A percentile compares a stretch with the other conserved stretches of the same genome.
Conservation (phyloP, 2,797 vertebrate genomes). For the Tarsius wallacei region DNA sequence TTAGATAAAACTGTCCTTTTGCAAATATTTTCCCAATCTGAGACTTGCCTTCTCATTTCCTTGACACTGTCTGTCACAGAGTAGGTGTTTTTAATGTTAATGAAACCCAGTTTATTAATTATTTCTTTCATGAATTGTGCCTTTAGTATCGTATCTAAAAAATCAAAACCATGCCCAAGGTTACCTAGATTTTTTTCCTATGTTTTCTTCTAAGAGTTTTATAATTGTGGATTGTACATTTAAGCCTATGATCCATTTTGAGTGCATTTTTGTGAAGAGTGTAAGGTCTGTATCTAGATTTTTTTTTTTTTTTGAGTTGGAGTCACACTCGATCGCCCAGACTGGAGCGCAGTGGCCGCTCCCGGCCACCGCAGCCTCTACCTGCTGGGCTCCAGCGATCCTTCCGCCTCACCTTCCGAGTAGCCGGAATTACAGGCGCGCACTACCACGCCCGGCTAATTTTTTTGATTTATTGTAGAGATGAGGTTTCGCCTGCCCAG, state of each 20-base stretch:
- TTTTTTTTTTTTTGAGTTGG: no score
- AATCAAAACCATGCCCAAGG: background rate
- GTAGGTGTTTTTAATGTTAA: constrained; percentile 42
- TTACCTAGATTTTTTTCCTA: constrained; percentile 15
- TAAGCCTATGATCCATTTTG: background rate
- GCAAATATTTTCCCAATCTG: constrained; percentile 18
- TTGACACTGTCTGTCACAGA: background rate
- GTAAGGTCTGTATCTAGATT: background rate
- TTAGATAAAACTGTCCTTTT: background rate
- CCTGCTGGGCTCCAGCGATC: no score
- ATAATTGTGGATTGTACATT: background rate
- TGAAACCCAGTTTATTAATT: background rate
- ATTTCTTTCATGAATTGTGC: background rate
- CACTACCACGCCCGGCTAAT: no score
- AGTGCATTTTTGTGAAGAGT: background rate
- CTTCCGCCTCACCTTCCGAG: no score
- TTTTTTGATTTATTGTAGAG: no score
- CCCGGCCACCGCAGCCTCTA: no score
- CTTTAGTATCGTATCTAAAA: background rate
- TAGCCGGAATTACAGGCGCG: no score
- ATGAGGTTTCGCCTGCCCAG: no score
- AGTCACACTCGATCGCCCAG: no score
- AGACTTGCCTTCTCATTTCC: constrained; percentile 19
- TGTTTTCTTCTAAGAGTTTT: background rate
- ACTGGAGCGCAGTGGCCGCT: no score